These are phyloP conservation scores for Ceyx cyanopectus DNA, from an alignment of 2,113 vertebrate species.

Conservation along the genomic window DNA sequence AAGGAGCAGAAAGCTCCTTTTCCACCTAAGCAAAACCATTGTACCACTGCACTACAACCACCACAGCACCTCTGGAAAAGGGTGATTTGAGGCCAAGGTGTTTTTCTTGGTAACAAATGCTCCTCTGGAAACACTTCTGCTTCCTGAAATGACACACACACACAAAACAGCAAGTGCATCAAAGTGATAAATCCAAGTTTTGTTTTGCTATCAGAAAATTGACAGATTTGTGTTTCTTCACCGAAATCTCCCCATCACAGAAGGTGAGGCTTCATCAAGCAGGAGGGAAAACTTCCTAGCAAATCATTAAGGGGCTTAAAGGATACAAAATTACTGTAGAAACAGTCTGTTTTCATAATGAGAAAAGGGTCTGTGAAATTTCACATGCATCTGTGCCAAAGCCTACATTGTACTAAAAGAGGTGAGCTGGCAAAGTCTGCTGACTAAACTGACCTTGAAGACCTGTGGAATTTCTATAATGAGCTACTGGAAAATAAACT, in stretches of 20 bases:
- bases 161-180: rapidly evolving
- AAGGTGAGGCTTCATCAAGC: not conserved
- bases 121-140: not conserved
- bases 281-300: not conserved
- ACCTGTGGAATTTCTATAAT: not conserved
- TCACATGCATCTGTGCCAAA: not conserved
- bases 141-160: not conserved
- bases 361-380: not conserved
- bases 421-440: not conserved
- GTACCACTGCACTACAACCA: not conserved
- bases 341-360: not conserved
- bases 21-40: not conserved
- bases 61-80: not conserved
- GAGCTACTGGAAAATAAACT: not conserved
- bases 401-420: not conserved
- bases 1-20: not conserved
- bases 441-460: not conserved
- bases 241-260: not conserved
- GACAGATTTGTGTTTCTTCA: not conserved
- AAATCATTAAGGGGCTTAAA: not conserved
- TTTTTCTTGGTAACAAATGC: not conserved
- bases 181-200: not conserved
- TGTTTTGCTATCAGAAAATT: not conserved
- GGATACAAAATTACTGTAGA: not conserved
- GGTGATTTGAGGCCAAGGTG: not conserved